These are phyloP conservation scores for Brachionus manjavacas DNA, from an alignment of 1,140 invertebrate genomes.

Conservation along the genomic window DNA sequence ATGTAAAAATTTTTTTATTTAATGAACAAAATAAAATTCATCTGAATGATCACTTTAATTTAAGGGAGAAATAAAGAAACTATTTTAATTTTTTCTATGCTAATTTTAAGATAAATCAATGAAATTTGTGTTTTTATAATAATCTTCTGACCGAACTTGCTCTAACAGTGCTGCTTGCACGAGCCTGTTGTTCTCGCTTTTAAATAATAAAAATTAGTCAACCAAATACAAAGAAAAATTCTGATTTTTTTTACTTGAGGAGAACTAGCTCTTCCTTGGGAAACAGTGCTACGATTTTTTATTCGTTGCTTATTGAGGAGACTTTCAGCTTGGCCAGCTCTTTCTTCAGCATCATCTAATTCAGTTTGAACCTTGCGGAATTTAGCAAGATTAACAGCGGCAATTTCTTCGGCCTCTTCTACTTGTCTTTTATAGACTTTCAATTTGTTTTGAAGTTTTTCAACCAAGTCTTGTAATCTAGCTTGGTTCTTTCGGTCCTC, in stretches of 20 bases:
- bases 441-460: slow-evolving; percentile 98
- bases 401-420: slow-evolving; percentile 96
- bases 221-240: too few species aligned
- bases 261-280: neutral
- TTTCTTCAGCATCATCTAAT: slow-evolving; percentile 86
- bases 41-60: neutral
- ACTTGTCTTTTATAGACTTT: slow-evolving; percentile 99
- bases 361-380: slow-evolving; percentile 79
- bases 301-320: slow-evolving; percentile 94
- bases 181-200: neutral
- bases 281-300: slow-evolving; percentile 75
- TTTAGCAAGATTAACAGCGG: slow-evolving; percentile 95
- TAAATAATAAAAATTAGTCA: neutral
- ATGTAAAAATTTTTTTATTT: neutral
- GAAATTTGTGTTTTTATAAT: neutral
- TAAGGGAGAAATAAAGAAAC: neutral
- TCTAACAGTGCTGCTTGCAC: neutral
- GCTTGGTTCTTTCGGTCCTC: slow-evolving; percentile 97
- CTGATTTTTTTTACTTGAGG: neutral
- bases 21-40: neutral
- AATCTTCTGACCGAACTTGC: neutral
- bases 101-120: neutral
- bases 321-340: slow-evolving; percentile 93
- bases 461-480: slow-evolving; percentile 92
- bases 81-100: neutral